phyloP scores from a whole-genome alignment of 2,888 invertebrate genomes.

The Pachymerium ferrugineum region DNA sequence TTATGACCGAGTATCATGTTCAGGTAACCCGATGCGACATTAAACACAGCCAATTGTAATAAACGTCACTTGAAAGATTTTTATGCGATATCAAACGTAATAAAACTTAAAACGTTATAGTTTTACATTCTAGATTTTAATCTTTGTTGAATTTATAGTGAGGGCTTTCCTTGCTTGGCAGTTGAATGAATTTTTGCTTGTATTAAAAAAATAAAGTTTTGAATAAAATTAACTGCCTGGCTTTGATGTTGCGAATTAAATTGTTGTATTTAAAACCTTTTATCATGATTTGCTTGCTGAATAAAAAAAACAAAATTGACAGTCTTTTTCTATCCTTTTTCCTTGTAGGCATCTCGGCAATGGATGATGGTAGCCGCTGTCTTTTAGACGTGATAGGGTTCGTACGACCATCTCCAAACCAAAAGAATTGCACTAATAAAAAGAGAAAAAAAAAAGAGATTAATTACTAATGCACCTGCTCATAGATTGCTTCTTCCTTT shows the following conservation, averaged over 20 bases:
- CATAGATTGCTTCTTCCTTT: background rate
- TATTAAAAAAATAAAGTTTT: too few relatives aligned
- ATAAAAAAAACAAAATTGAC: background rate
- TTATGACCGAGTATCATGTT: too few relatives aligned
- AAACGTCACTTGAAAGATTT: too few relatives aligned
- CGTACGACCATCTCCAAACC: constrained; percentile 34
- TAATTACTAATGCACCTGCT: constrained; percentile 5
- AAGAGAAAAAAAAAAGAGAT: background rate
- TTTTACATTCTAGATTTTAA: too few relatives aligned
- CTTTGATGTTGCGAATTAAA: background rate
- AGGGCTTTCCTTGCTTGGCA: too few relatives aligned
- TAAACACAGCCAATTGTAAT: too few relatives aligned
- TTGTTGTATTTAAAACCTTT: background rate
- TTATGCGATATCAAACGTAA: too few relatives aligned
- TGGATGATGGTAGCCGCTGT: constrained; percentile 47
- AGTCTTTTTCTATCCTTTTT: constrained; percentile 20
- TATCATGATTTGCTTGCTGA: constrained; percentile 27
- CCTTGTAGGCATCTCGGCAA: constrained; percentile 37
- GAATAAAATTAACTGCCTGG: too few relatives aligned
- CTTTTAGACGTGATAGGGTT: constrained; percentile 45
- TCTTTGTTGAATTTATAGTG: too few relatives aligned
- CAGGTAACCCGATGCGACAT: too few relatives aligned
- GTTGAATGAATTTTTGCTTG: too few relatives aligned
- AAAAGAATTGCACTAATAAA: background rate
- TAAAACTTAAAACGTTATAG: too few relatives aligned